A percentile compares a stretch with the other conserved stretches of the same genome.
These are phyloP conservation scores for Seira sanloemensis DNA, from an alignment of 2,888 invertebrate species.

Conservation along the genomic window DNA sequence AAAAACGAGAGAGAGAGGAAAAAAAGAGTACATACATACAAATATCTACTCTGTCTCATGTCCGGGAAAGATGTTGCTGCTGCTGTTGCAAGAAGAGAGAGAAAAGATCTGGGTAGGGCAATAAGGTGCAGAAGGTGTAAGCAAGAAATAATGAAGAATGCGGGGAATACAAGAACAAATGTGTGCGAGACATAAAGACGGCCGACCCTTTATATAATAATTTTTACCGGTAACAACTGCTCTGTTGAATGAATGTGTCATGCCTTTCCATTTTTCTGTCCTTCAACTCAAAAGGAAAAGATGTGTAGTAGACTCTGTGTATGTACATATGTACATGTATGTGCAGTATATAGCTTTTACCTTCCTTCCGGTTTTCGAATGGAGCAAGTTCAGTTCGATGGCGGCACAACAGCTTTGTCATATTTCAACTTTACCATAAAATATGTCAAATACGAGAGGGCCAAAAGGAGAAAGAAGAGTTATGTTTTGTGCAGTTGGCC, in stretches of 20 bases:
- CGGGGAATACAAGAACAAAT: background rate
- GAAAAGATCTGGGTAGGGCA: background rate
- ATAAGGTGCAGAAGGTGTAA: background rate
- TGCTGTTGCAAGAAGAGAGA: conserved; percentile 30
- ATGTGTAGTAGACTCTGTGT: background rate
- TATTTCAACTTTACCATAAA: background rate
- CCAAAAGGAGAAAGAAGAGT: conserved; percentile 28
- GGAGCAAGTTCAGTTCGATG: background rate
- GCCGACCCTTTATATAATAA: background rate
- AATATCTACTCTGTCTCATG: conserved; percentile 16
- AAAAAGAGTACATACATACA: background rate
- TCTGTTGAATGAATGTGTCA: conserved; percentile 9
- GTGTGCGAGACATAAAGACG: background rate
- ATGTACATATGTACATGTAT: background rate
- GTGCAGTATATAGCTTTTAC: background rate
- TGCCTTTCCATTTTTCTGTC: background rate
- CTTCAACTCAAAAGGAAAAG: background rate
- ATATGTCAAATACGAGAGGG: background rate
- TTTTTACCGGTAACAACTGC: conserved; percentile 50
- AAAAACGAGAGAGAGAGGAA: background rate
- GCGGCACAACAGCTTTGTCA: background rate
- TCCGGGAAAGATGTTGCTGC: conserved; percentile 55
- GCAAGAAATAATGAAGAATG: conserved; percentile 22
- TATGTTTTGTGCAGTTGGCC: conserved; percentile 42
- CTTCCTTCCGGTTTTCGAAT: conserved; percentile 4